phyloP scores from a whole-genome alignment of 2,888 invertebrate species.

The Eilema depressum region DNA sequence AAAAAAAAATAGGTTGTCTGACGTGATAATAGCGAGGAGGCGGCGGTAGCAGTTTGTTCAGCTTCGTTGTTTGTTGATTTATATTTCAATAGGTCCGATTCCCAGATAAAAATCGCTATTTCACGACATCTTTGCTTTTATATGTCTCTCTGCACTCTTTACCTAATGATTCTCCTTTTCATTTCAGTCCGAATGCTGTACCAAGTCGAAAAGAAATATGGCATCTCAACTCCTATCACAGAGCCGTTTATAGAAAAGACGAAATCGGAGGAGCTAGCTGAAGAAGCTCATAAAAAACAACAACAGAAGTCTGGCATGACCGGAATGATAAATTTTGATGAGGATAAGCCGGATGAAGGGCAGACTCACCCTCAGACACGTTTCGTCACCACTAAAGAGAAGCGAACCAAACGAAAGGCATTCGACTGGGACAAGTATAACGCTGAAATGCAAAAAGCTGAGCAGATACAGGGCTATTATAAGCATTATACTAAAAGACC shows the following conservation, averaged over 20 bases:
- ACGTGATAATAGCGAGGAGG: no score
- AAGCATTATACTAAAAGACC: background rate
- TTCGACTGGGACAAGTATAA: background rate
- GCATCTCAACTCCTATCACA: background rate
- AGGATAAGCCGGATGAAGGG: background rate
- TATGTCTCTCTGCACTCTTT: no score
- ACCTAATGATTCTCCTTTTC: background rate
- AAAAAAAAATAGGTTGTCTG: no score
- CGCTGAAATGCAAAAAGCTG: background rate
- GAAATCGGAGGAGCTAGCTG: background rate
- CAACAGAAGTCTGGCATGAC: background rate
- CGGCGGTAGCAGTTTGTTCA: no score
- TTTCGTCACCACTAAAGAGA: background rate
- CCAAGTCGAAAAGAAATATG: constrained; percentile 9
- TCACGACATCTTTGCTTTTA: no score
- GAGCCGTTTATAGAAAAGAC: background rate
- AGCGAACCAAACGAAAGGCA: rapidly evolving
- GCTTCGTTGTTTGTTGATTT: no score
- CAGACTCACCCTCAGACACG: background rate
- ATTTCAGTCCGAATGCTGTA: background rate
- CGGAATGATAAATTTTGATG: background rate
- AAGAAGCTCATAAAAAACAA: no score
- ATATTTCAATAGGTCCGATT: no score
- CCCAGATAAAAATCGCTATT: no score
- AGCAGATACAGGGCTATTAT: background rate